Conservation (phyloP, 1,140 invertebrate species). For the Andricus grossulariae region DNA sequence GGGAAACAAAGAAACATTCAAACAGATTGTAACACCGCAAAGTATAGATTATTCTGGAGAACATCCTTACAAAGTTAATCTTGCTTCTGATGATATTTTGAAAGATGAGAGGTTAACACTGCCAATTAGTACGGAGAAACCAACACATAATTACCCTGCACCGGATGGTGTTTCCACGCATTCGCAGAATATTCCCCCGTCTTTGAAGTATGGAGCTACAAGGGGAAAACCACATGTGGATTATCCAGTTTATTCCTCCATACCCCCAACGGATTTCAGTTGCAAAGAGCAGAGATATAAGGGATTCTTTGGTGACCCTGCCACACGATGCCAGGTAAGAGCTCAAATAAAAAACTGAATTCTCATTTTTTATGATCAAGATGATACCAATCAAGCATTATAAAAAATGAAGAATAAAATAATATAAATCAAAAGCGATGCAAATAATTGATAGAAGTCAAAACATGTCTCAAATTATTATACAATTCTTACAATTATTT, state of each 20-base stretch:
- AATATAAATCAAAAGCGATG: neutral
- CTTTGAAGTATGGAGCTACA: constrained; percentile 78
- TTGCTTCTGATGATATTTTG: constrained; percentile 58
- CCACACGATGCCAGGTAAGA: constrained; percentile 87
- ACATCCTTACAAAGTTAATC: constrained; percentile 59
- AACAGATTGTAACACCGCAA: constrained; percentile 35
- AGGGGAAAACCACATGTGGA: constrained; percentile 87
- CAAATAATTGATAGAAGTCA: neutral
- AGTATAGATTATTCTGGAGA: constrained; percentile 45
- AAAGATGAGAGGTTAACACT: constrained; percentile 54
- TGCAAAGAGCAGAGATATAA: constrained; percentile 91
- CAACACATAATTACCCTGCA: constrained; percentile 46
- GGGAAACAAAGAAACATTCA: constrained; percentile 43
- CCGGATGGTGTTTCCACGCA: constrained; percentile 43
- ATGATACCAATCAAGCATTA: neutral
- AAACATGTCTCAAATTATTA: constrained; percentile 18
- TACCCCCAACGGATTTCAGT: constrained; percentile 87
- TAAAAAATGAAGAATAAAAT: neutral
- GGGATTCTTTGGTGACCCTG: constrained; percentile 92
- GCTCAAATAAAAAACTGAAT: neutral
- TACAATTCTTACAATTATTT: neutral
- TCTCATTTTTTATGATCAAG: neutral
- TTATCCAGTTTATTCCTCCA: constrained; percentile 86
- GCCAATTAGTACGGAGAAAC: constrained; percentile 49
- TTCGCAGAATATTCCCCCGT: constrained; percentile 49